A percentile compares a stretch with the other conserved stretches of the same genome.
phyloP scores from a whole-genome alignment of 2,113 vertebrate genomes.

The Odontesthes bonariensis region DNA sequence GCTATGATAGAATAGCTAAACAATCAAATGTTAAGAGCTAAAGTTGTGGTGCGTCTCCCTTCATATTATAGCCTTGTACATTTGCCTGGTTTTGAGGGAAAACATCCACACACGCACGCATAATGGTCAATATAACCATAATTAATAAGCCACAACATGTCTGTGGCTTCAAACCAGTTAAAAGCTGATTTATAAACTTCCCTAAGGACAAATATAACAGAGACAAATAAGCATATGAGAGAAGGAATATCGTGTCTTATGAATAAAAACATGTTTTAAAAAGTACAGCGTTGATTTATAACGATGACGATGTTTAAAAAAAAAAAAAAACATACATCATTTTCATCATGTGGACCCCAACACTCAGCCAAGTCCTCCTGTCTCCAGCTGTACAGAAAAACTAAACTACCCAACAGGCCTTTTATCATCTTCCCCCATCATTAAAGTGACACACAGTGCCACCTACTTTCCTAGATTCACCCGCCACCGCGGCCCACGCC shows the following conservation, averaged over 20 bases:
- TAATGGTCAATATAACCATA: not conserved
- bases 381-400: conserved; percentile 2
- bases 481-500: conserved; percentile 76
- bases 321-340: not conserved
- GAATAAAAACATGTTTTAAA: too few species aligned
- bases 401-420: conserved; percentile 45
- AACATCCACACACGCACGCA: not conserved
- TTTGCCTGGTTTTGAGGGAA: too few species aligned
- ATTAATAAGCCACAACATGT: conserved; percentile 35
- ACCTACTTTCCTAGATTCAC: conserved; percentile 70
- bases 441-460: conserved; percentile 54
- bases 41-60: too few species aligned
- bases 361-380: conserved; percentile 25
- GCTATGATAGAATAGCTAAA: too few species aligned
- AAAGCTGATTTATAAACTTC: conserved; percentile 17
- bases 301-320: too few species aligned
- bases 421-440: conserved; percentile 67
- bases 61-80: too few species aligned
- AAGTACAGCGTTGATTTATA: too few species aligned
- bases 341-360: not conserved
- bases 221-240: too few species aligned
- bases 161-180: conserved; percentile 1
- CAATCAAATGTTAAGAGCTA: too few species aligned
- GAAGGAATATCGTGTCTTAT: too few species aligned
- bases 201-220: conserved; percentile 2